Evolutionary conservation across 2,888 invertebrate genomes (phyloP), one percentile per base, ranked within the genome.

Genomic region (Blera fallax): DNA sequence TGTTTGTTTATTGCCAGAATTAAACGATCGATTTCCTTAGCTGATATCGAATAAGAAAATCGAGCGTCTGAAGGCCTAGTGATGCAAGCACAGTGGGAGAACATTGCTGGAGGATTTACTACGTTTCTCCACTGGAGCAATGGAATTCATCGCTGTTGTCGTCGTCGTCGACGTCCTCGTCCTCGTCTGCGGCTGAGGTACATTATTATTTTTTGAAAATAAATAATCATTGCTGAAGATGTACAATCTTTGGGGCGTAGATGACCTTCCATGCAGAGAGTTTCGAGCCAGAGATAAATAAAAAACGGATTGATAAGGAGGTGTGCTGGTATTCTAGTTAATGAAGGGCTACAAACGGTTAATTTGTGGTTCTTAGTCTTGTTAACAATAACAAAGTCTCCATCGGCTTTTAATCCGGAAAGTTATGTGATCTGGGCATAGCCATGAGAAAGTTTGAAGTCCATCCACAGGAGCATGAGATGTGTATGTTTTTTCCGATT

Each of bases 1-100:
- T 87, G 87, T 87, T 87, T 87, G 87, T 87, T 87, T 87, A 87
- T 87, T 87, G 67, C 82, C 79, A 83, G 82, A 87, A 87, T 87
- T 83, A 87, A 87, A 82, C 87, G 82, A 87, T 87, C 79, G 87
- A 87, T 87, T 85, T 82, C 76, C 60, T 69, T 11, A 52, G 40
- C 64, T 76, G 84, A 80, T 84, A 84, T 74, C 74, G 24, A 48
- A 65, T 54, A 65, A 67, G 62, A 18, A 79, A 50, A 62, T 78
- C 67, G 73, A 45, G n/a, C 43, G 29, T 65, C 10, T 62, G 10
- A 34, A 43, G 32, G 43, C 32, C 40, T 62, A 73, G 27, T 64
- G 62, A 52, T 73, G 64, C 29, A 14, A 45, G 45, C 21, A 8
- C 65, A 52, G 34, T 67, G 50, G 54, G 24, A 65, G 45, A 60